Base-by-base conservation (phyloP, 1,140 invertebrate genomes). In the Nasonia longicornis region DNA sequence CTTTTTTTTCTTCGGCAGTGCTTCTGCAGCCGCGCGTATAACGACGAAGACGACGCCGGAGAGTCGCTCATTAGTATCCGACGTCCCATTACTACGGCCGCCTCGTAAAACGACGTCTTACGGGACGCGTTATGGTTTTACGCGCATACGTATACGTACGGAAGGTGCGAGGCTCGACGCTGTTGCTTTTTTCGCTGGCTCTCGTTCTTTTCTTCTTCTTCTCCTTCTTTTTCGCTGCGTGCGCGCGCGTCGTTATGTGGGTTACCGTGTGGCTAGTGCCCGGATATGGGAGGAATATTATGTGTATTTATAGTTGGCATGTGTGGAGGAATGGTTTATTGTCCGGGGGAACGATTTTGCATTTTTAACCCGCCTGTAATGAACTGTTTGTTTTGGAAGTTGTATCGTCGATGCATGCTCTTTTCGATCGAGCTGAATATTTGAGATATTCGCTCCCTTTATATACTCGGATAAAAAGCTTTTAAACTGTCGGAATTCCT, bases 81-180 rank as follows among this genome's bases (percentile, higher is more conserved):
- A 66, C 71, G 35, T 64, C 58, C 66, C 71, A 52, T 74, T 72
- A 80, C 70, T 11, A 6, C 11, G 14, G 22, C 35, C 38, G 1
- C 2, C 78, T 80, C 78, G 70, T 73, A 79, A 79, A 79, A 72
- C 45, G 16, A 8, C 31, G 63, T n/a, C 45, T 20, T 67, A 67
- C 42, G 52, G 22, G 76, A 69, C 16, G 64, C 64, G 42, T 35
- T 66, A 31, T 45, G 45, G 7, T 35, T 75, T 48, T 69, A 69
- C 72, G 22, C 72, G 45, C 45, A 20, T 22, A 45, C 20, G n/a
- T 74, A 42, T 11, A 42, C 10, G 10, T 42, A 52, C 45, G 22
- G n/a, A n/a, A 26, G 42, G 38, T 26, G 72, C 26, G 72, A 48
- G 45, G 42, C 11, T 22, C 6, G 4, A 3, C 20, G 35, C 67